Evolutionary conservation across 2,888 invertebrate species (phyloP), one percentile per base, ranked within the genome.

Genomic region (Oegoconia quadripuncta): DNA sequence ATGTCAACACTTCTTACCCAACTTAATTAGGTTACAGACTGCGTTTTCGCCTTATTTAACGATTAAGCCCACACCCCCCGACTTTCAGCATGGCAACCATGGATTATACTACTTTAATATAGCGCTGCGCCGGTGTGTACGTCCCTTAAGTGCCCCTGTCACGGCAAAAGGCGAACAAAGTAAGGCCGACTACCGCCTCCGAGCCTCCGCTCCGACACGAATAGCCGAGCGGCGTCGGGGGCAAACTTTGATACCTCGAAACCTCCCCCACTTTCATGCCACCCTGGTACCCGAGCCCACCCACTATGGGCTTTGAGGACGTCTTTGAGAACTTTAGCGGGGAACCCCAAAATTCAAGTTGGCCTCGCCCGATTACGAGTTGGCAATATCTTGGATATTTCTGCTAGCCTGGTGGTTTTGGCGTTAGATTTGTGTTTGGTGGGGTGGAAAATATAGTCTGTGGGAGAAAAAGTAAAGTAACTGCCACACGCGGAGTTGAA

Each of bases 81-180:
- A 27, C 27, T 27, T 12, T 27, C 8, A 13, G 27, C 33, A 34
- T 34, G 25, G 23, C 16, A 34, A 35, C 50, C 53, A 62, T 54
- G 65, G 72, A 72, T 73, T 72, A 71, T 65, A 59, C 70, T 61
- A 63, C 60, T 68, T 68, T 73, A 72, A 78, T 72, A 73, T 71
- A 67, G 71, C 67, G 53, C 49, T 55, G 65, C 60, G 71, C 55
- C 67, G 61, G 72, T 79, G 74, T 78, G 74, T 64, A 64, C 69
- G 81, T 83, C 84, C 84, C 84, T 81, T 79, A 86, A 86, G 86
- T 86, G 84, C 80, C 75, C 67, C 76, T 77, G 84, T 82, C 84
- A 82, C 75, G 73, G 74, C 84, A 80, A 83, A 83, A 83, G 83
- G 82, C 84, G 83, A 77, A 79, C 83, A 78, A 82, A 82, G 82